Evolutionary conservation across 2,888 invertebrate genomes (phyloP), one percentile per base, ranked within the genome.

Genomic region (Drosophila colorata): DNA sequence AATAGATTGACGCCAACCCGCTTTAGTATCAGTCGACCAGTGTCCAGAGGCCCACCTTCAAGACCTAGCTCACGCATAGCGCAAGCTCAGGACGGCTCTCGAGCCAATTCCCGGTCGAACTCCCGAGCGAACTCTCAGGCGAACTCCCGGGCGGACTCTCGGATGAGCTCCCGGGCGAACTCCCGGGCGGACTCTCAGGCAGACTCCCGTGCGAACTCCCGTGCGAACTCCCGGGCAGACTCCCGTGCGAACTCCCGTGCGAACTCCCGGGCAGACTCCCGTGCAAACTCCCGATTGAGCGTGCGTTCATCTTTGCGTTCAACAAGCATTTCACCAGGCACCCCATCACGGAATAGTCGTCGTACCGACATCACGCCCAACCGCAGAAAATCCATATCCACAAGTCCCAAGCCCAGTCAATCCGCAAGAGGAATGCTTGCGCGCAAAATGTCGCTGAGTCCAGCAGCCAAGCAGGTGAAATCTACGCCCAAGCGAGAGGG

Each of bases 331-430:
- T 91, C 91, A 11, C 84, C 86, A 5, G 70, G 66, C 16, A 53
- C 58, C 9, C 52, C 72, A 13, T 80, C 78, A 4, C 87, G 88
- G 1, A 74, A 72, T 38, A 89, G 85, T 59, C 87, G 79, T 3
- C 57, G 72, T 14, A 38, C 61, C 1, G 55, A 66, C 31, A 81
- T 69, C 1, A 80, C 78, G 2, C 72, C 79, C 0, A 76, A 69
- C n/a, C 80, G 88, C 0, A 72, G 90, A 44, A 90, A 91, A 74
- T 89, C 92, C 5, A 73, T 89, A 18, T 92, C 92, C 0, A 69
- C 80, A 7, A 91, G 91, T 63, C 90, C 91, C 1, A 65, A 49
- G 23, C 31, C 33, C 13, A 13, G 75, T 28, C 63, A 40, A 25
- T 18, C 20, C 16, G 31, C 57, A 2, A 68, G 49, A 40, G 63